phyloP scores from a whole-genome alignment of 1,140 invertebrate species.

The Drosophila athabasca region DNA sequence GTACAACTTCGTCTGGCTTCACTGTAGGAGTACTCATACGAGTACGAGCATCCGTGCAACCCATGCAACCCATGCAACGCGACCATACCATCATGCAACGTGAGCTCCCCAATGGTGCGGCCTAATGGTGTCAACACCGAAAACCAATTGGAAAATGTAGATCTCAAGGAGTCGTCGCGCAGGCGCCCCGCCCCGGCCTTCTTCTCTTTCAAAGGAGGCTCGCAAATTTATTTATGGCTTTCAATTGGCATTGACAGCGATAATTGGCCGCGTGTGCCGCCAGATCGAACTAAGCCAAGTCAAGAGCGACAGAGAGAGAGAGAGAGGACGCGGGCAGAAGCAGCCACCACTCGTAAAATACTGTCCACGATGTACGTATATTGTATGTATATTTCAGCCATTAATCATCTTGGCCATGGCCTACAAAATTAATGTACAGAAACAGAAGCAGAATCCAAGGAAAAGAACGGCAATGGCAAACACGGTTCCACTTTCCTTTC shows the following conservation, averaged over 20 bases:
- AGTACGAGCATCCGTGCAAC: no score
- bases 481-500: constrained; percentile 13
- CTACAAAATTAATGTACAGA: constrained; percentile 40
- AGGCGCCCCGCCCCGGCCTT: not conserved
- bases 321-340: not conserved
- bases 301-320: constrained; percentile 10
- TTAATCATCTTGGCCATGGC: constrained; percentile 59
- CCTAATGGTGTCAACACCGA: constrained; percentile 63
- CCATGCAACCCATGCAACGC: not conserved
- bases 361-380: constrained; percentile 35
- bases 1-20: no score
- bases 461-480: not conserved
- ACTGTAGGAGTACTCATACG: not conserved
- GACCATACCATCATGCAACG: not conserved
- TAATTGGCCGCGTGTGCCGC: constrained; percentile 56
- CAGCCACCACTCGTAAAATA: constrained; percentile 4
- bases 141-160: constrained; percentile 40
- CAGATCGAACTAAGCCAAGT: constrained; percentile 6
- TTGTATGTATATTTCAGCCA: constrained; percentile 42
- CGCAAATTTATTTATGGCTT: constrained; percentile 71
- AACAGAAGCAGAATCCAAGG: constrained; percentile 1
- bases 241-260: constrained; percentile 68
- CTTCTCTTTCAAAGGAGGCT: constrained; percentile 12
- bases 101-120: constrained; percentile 12
- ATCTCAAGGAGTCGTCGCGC: constrained; percentile 13